These are phyloP conservation scores for Drosophila dunni DNA, from an alignment of 1,140 invertebrate species.

Conservation along the genomic window DNA sequence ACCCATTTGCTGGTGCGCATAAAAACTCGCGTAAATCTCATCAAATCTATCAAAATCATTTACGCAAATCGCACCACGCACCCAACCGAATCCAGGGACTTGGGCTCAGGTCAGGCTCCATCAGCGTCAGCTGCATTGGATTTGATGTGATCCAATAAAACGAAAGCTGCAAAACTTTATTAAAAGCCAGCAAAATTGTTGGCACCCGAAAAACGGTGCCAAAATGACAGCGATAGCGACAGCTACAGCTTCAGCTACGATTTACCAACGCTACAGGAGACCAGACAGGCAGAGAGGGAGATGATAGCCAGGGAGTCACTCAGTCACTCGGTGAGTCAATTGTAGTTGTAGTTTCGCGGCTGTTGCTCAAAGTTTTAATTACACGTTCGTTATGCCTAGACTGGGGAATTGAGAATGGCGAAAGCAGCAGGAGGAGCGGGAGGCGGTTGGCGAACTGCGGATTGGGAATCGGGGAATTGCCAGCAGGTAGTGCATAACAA, in stretches of 20 bases:
- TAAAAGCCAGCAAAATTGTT: constrained; percentile 65
- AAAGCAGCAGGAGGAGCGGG: background rate
- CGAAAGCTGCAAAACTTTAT: constrained; percentile 65
- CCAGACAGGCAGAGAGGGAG: background rate
- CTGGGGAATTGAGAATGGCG: constrained; percentile 9
- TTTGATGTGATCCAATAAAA: constrained; percentile 66
- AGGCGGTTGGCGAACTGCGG: background rate
- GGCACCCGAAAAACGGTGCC: constrained; percentile 67
- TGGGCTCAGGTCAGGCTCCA: constrained; percentile 34
- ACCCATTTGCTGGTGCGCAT: constrained; percentile 1
- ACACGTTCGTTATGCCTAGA: constrained; percentile 56
- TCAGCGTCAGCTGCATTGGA: constrained; percentile 50
- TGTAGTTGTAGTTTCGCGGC: constrained; percentile 72
- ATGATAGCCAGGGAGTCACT: background rate
- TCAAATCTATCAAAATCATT: constrained; percentile 83
- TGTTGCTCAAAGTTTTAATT: constrained; percentile 82
- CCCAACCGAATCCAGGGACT: constrained; percentile 10
- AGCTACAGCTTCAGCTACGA: constrained; percentile 44
- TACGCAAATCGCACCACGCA: constrained; percentile 68
- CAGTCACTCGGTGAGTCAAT: constrained; percentile 66
- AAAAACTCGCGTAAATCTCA: constrained; percentile 63
- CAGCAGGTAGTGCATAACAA: constrained; percentile 33
- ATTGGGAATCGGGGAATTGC: constrained; percentile 13
- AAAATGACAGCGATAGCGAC: constrained; percentile 59
- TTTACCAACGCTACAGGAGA: background rate